Percentiles rank a stretch among this genome's conserved stretches.
Conservation (phyloP, 1,140 invertebrate species). For the Physella acuta region DNA sequence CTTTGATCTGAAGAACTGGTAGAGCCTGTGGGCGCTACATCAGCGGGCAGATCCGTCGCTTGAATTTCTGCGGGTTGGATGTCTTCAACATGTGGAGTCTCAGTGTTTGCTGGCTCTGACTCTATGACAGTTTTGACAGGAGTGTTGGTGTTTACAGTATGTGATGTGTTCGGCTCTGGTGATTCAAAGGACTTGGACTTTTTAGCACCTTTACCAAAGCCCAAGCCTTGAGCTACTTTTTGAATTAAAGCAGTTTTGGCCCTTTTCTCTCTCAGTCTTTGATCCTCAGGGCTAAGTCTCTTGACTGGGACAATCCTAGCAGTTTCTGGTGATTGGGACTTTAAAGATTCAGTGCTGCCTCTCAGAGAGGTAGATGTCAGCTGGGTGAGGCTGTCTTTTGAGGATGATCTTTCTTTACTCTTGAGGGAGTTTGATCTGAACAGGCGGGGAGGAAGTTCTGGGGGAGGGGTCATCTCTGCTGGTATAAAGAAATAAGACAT, state of each 20-base stretch:
- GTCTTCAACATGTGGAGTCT: not conserved
- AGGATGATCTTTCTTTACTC: too few relatives aligned
- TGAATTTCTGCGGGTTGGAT: not conserved
- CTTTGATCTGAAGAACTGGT: not conserved
- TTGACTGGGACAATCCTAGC: not conserved
- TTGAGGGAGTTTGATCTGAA: too few relatives aligned
- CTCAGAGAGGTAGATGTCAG: too few relatives aligned
- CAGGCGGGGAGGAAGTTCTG: conserved; percentile 5
- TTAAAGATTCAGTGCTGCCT: too few relatives aligned
- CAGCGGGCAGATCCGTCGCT: not conserved
- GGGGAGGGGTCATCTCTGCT: too few relatives aligned
- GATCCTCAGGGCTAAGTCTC: conserved; percentile 1
- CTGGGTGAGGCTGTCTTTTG: too few relatives aligned
- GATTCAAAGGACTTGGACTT: not conserved
- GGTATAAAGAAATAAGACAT: too few relatives aligned
- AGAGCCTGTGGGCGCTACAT: not conserved
- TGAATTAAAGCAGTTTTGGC: conserved; percentile 4
- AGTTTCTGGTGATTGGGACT: too few relatives aligned
- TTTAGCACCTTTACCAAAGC: conserved; percentile 1
- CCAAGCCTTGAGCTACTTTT: conserved; percentile 14
- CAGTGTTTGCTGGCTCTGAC: not conserved
- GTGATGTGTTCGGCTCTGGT: too few relatives aligned
- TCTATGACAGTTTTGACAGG: not conserved
- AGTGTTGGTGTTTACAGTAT: not conserved
- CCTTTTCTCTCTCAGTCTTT: not conserved